Evolutionary conservation across 2,113 vertebrate species (phyloP).

Genomic region (Elephantulus edwardii): DNA sequence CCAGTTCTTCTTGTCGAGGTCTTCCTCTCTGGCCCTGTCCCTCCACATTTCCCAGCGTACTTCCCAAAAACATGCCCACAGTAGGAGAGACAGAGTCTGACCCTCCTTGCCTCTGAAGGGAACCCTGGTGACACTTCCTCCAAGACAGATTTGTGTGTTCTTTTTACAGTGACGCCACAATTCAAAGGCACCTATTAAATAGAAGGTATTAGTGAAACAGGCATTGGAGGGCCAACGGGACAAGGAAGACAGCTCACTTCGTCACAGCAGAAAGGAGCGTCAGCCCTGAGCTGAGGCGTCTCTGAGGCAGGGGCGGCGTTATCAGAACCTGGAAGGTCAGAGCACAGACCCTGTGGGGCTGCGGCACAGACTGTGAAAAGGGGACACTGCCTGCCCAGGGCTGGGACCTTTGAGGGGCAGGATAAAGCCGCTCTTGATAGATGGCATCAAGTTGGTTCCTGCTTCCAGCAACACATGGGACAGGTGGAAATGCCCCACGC

Average conservation of each 20-base stretch:
- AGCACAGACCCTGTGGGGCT: neutral
- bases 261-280: neutral
- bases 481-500: too few relatives aligned
- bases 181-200: too few relatives aligned
- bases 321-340: neutral
- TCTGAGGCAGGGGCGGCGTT: neutral
- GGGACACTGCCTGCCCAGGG: rapidly evolving
- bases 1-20: too few relatives aligned
- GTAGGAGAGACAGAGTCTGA: too few relatives aligned
- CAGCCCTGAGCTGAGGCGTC: rapidly evolving
- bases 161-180: too few relatives aligned
- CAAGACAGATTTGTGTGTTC: too few relatives aligned
- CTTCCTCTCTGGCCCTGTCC: too few relatives aligned
- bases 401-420: neutral
- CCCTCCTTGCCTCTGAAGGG: too few relatives aligned
- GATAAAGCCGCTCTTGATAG: neutral
- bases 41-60: too few relatives aligned
- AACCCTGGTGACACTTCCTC: too few relatives aligned
- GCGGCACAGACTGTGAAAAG: neutral
- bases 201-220: neutral
- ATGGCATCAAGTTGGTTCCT: neutral
- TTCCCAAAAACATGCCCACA: too few relatives aligned
- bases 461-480: neutral
- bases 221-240: neutral
- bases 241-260: neutral